These are phyloP conservation scores for Acromyrmex charruanus DNA, from an alignment of 1,140 invertebrate species.

Conservation along the genomic window DNA sequence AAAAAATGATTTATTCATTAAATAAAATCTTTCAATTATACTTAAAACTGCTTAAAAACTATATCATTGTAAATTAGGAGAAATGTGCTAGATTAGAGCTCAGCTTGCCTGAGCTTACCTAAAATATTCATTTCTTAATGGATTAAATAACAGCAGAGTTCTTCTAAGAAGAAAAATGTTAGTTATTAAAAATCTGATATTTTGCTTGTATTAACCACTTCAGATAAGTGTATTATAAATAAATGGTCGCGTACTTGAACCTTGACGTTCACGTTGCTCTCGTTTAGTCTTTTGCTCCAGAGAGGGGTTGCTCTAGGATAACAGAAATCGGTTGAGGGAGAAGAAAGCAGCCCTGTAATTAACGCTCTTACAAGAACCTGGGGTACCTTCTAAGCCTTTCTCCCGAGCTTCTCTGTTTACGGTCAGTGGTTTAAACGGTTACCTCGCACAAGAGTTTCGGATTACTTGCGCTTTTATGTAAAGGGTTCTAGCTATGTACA, in stretches of 20 bases:
- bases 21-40: neutral
- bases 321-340: conserved; percentile 65
- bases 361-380: conserved; percentile 68
- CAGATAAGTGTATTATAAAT: neutral
- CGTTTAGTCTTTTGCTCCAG: neutral
- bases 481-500: conserved; percentile 14
- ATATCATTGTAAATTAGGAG: neutral
- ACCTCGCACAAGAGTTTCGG: conserved; percentile 68
- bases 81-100: neutral
- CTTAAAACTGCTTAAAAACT: neutral
- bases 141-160: neutral
- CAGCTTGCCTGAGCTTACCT: neutral
- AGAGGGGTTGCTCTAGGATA: conserved; percentile 31
- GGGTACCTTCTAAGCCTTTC: conserved; percentile 34
- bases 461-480: conserved; percentile 55
- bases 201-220: conserved; percentile 32
- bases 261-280: neutral
- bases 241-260: conserved; percentile 5
- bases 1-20: neutral
- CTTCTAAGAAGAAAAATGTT: neutral
- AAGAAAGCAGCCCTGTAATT: conserved; percentile 71
- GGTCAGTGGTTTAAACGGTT: conserved; percentile 77
- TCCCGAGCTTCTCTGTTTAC: conserved; percentile 68
- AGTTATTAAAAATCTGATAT: neutral
- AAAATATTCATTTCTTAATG: neutral